Percentiles rank a stretch among this genome's conserved stretches.
Conservation (phyloP, 2,113 vertebrate species). For the Phasianus colchicus region DNA sequence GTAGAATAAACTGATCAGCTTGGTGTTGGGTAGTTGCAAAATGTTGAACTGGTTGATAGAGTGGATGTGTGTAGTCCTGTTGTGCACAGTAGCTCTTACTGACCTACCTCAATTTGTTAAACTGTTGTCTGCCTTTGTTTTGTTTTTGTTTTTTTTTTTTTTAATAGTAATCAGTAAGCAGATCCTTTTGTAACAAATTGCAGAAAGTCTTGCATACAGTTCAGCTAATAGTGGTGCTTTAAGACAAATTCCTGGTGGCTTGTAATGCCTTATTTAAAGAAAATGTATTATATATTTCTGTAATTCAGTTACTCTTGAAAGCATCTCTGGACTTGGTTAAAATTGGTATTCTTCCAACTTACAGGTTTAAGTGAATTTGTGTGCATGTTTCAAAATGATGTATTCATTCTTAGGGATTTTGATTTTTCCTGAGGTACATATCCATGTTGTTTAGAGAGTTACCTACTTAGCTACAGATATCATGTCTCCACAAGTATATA, state of each 20-base stretch:
- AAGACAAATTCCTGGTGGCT: not conserved
- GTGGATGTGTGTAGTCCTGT: not conserved
- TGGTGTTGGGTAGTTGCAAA: not conserved
- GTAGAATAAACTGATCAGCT: not conserved
- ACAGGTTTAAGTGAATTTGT: not conserved
- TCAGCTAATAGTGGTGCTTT: not conserved
- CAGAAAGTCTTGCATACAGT: not conserved
- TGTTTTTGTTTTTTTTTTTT: not conserved
- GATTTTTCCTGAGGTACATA: not conserved
- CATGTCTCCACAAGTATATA: not conserved
- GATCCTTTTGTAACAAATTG: not conserved
- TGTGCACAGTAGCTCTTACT: not conserved
- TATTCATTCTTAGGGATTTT: not conserved
- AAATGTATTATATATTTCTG: not conserved
- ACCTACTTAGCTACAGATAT: not conserved
- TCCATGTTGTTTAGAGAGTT: not conserved
- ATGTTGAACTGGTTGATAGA: rapidly evolving
- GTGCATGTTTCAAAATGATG: not conserved
- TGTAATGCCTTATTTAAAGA: not conserved
- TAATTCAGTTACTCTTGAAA: not conserved
- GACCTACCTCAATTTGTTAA: not conserved
- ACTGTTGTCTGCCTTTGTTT: not conserved
- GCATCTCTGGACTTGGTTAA: not conserved
- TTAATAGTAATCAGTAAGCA: not conserved
- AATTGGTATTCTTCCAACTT: not conserved